Evolutionary conservation across 2,888 invertebrate species (phyloP).

Genomic region (Patella pellucida): DNA sequence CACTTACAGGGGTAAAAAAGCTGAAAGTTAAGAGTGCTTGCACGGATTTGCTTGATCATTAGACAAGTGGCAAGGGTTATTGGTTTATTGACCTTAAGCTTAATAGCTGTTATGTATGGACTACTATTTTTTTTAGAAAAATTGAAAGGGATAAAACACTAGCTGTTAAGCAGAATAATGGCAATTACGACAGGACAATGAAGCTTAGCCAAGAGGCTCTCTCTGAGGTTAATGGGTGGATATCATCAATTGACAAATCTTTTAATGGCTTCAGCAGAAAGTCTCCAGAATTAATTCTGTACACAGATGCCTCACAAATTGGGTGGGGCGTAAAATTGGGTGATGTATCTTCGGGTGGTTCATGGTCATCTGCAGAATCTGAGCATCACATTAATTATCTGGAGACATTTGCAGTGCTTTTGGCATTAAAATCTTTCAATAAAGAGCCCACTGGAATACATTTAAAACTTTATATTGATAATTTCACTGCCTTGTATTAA

Average conservation of each 20-base stretch:
- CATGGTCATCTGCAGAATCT: neutral
- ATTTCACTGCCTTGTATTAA: neutral
- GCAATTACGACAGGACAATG: neutral
- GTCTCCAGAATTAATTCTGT: neutral
- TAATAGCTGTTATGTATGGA: neutral
- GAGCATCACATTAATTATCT: conserved; percentile 16
- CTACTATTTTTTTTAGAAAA: neutral
- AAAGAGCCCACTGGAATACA: neutral
- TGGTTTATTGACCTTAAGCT: neutral
- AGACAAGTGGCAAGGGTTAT: neutral
- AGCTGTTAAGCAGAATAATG: neutral
- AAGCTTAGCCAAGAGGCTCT: neutral
- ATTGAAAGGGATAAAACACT: neutral
- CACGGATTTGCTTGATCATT: neutral
- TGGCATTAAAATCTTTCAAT: conserved; percentile 9
- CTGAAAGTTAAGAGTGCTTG: neutral
- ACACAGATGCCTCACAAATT: conserved; percentile 16
- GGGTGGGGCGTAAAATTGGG: conserved; percentile 12
- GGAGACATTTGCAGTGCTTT: conserved; percentile 13
- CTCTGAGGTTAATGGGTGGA: neutral
- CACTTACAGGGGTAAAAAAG: neutral
- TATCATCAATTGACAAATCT: neutral
- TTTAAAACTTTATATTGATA: conserved; percentile 17
- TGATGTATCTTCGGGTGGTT: conserved; percentile 9
- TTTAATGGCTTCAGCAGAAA: neutral